Evolutionary conservation across 2,797 vertebrate genomes (phyloP).

Genomic region (Arrhamphus sclerolepis): DNA sequence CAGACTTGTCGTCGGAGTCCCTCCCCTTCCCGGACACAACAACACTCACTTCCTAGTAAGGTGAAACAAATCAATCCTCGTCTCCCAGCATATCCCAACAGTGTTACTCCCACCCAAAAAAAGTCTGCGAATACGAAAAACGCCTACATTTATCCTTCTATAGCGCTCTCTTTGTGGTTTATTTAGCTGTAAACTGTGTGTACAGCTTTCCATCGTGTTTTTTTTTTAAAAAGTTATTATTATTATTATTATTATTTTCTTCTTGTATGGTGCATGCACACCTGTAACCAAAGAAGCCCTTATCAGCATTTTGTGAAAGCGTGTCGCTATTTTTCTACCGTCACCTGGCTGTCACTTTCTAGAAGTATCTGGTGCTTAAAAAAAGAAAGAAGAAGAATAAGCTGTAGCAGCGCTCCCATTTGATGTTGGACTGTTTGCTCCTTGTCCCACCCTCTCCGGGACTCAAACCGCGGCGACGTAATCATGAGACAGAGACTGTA

Average conservation of each 20-base stretch:
- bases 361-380: constrained; percentile 6
- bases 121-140: constrained; percentile 3
- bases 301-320: constrained; percentile 5
- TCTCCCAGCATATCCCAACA: constrained; percentile 59
- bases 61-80: constrained; percentile 94
- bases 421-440: constrained; percentile 9
- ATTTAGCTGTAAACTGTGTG: background rate
- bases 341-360: constrained; percentile 30
- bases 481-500: constrained; percentile 14
- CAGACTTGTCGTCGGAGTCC: constrained; percentile 78
- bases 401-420: too few relatives aligned
- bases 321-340: background rate
- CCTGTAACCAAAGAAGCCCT: constrained; percentile 63
- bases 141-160: background rate
- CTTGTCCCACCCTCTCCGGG: constrained; percentile 24
- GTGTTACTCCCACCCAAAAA: constrained; percentile 3
- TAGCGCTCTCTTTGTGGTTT: too few relatives aligned
- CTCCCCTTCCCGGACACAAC: constrained; percentile 94
- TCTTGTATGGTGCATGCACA: constrained; percentile 25
- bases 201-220: background rate
- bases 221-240: too few relatives aligned
- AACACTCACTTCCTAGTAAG: constrained; percentile 93
- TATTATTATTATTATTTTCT: too few relatives aligned
- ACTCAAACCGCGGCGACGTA: constrained; percentile 19
- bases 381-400: background rate